Evolutionary conservation across 1,140 invertebrate species (phyloP).

Genomic region (Apis cerana): DNA sequence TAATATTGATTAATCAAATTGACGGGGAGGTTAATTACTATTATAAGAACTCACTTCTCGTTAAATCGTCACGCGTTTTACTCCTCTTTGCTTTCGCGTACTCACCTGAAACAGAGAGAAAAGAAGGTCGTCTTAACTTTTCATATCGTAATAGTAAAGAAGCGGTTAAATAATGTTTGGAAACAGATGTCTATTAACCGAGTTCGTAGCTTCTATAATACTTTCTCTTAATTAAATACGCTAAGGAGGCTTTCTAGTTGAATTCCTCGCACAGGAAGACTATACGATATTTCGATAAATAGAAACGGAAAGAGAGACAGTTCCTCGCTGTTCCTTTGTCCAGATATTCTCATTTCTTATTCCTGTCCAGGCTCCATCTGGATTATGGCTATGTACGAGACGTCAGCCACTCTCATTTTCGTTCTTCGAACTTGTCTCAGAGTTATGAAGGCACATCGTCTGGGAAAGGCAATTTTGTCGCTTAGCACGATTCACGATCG

Average conservation of each 20-base stretch:
- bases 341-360: slow-evolving; percentile 44
- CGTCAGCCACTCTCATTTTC: slow-evolving; percentile 62
- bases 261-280: too few relatives aligned
- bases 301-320: background rate
- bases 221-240: slow-evolving; percentile 15
- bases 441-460: slow-evolving; percentile 41
- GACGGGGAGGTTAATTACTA: too few relatives aligned
- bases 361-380: slow-evolving; percentile 44
- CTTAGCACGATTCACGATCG: slow-evolving; percentile 6
- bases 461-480: slow-evolving; percentile 62
- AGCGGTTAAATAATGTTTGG: background rate
- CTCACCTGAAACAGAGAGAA: slow-evolving; percentile 66
- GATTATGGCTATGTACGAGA: slow-evolving; percentile 45
- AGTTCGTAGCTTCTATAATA: background rate
- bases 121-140: background rate
- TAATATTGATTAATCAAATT: too few relatives aligned
- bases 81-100: slow-evolving; percentile 10
- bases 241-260: background rate
- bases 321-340: slow-evolving; percentile 29
- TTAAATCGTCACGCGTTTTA: too few relatives aligned
- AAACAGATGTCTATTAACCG: background rate
- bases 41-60: background rate
- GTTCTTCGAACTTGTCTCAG: slow-evolving; percentile 44
- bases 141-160: background rate
- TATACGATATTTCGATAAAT: too few relatives aligned